Evolutionary conservation across 1,140 invertebrate species (phyloP).

Genomic region (Parasteatoda tepidariorum): DNA sequence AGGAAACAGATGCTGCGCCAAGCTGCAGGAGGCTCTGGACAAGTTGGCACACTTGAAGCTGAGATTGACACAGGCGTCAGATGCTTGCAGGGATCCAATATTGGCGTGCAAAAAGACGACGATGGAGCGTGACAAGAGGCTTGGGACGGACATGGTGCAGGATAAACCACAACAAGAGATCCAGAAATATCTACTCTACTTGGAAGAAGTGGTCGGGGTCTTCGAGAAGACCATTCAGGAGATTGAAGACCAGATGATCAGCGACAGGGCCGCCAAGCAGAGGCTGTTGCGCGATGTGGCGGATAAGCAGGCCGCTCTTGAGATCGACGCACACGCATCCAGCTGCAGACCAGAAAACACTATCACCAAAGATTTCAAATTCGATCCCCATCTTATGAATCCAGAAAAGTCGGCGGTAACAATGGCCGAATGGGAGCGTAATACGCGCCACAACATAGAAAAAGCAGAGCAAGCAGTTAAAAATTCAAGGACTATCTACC

Average conservation of each 20-base stretch:
- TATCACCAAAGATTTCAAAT: conserved; percentile 22
- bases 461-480: conserved; percentile 36
- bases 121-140: conserved; percentile 30
- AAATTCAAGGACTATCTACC: conserved; percentile 5
- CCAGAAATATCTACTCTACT: conserved; percentile 13
- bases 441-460: conserved; percentile 40
- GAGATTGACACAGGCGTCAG: conserved; percentile 1
- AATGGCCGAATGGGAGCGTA: conserved; percentile 40
- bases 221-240: conserved; percentile 32
- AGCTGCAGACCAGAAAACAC: conserved; percentile 20
- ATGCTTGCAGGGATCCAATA: conserved; percentile 24
- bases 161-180: conserved; percentile 37
- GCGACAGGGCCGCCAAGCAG: conserved; percentile 36
- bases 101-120: conserved; percentile 15
- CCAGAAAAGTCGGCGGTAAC: conserved; percentile 30
- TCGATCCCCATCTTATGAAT: conserved; percentile 19
- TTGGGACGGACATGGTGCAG: conserved; percentile 33
- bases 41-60: conserved; percentile 20
- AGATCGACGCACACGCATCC: conserved; percentile 45
- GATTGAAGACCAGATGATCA: conserved; percentile 47
- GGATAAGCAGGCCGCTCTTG: conserved; percentile 41
- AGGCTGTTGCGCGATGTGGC: conserved; percentile 43
- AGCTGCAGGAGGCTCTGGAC: conserved; percentile 20
- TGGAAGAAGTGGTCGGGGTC: conserved; percentile 1
- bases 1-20: conserved; percentile 12